phyloP scores from a whole-genome alignment of 2,113 vertebrate species.

The Daboia siamensis region DNA sequence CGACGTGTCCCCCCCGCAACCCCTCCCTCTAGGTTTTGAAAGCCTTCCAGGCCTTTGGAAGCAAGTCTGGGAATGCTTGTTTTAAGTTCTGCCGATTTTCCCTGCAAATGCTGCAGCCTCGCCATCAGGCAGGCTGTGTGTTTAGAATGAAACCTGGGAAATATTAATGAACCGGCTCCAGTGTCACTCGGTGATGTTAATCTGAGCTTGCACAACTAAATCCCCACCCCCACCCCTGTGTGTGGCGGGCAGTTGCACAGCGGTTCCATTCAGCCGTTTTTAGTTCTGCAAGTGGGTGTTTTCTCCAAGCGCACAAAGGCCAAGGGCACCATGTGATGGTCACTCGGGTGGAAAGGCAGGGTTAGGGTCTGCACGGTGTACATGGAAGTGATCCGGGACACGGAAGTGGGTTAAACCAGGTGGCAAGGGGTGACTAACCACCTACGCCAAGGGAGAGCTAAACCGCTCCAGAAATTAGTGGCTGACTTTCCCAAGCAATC shows the following conservation, averaged over 20 bases:
- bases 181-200: slow-evolving; percentile 46
- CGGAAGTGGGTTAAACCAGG: not conserved
- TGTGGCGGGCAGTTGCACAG: slow-evolving; percentile 41
- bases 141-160: slow-evolving; percentile 45
- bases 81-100: not conserved
- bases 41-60: not conserved
- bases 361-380: not conserved
- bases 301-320: not conserved
- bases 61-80: slow-evolving; percentile 15
- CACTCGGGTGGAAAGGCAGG: not conserved
- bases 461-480: not conserved
- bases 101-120: not conserved
- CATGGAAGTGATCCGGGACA: not conserved
- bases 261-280: slow-evolving; percentile 25
- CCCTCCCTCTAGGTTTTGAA: not conserved
- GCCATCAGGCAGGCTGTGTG: slow-evolving; percentile 5
- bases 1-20: no score
- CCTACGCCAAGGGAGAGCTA: not conserved
- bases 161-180: slow-evolving; percentile 37
- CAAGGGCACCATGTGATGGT: not conserved
- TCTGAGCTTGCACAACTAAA: slow-evolving; percentile 38
- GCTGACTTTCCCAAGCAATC: rapidly evolving
- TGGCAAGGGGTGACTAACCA: not conserved
- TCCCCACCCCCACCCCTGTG: not conserved
- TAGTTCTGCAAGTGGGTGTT: slow-evolving; percentile 29